Evolutionary conservation across 1,140 invertebrate genomes (phyloP), one percentile per base, ranked within the genome.

Genomic region (Eulimnadia texana): DNA sequence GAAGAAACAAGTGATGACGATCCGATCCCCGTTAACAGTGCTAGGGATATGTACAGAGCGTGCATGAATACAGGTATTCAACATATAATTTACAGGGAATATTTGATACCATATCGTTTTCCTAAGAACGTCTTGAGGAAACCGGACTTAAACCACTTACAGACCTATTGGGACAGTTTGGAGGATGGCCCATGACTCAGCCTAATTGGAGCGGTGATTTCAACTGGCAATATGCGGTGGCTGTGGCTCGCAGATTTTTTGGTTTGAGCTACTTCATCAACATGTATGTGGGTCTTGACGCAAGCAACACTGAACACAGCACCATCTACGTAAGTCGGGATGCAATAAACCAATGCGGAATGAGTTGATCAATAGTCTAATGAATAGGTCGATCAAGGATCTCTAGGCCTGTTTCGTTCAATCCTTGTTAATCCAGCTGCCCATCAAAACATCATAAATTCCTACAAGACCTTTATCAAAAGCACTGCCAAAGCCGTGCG

Each of bases 171-270:
- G 65, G 67, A 50, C 28, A 60, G 6, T 69, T 66, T 27, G 75
- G 75, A 3, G 73, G 73, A 2, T 77, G 75, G 75, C 75, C 74
- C 0, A 70, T 76, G 63, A 64, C 70, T 0, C 64, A 65, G 50
- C 24, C 51, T 0, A 53, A 64, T 20, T 73, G 70, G 70, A 29
- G 66, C 24, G 33, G 63, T n/a, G 23, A 59, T 1, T 69, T 68
- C 11, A 52, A 68, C 27, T 74, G 72, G 70, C 66, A 66, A 19
- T 65, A 65, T 3, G 64, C 69, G 29, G 27, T 64, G 20, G 63
- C 64, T 24, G 63, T 65, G 19, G 33, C 67, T 11, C 70, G 64
- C 1, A 55, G 61, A n/a, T 52, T 53, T 3, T 66, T 64, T 6
- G 66, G 61, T 19, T 11, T 67, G 1, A 42, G 64, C n/a, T 64